Conservation (phyloP, 2,797 vertebrate species). For the Typhlichthys subterraneus region DNA sequence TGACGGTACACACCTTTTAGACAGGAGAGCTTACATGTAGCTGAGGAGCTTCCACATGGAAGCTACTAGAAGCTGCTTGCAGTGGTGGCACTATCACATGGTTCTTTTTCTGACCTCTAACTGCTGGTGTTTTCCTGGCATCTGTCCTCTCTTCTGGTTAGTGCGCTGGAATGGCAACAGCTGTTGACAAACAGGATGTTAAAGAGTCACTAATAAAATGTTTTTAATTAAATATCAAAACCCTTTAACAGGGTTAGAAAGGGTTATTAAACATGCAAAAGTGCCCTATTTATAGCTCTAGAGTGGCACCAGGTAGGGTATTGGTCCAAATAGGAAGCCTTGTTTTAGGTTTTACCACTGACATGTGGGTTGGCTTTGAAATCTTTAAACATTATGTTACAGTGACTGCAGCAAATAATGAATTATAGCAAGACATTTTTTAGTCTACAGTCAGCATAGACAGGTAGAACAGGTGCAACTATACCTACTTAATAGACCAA, state of each 20-base stretch:
- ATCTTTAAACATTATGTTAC: no score
- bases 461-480: constrained; percentile 1
- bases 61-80: constrained; percentile 59
- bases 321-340: no score
- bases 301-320: no score
- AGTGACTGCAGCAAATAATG: no score
- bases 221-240: no score
- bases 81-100: constrained; percentile 56
- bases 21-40: constrained; percentile 43
- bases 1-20: constrained; percentile 35
- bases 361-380: no score
- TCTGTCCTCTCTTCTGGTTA: neutral
- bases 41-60: constrained; percentile 56
- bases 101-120: constrained; percentile 36
- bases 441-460: neutral
- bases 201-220: no score
- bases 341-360: no score
- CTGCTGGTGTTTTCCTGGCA: neutral
- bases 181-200: neutral
- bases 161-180: neutral
- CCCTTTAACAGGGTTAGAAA: no score
- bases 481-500: no score
- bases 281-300: no score
- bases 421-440: neutral
- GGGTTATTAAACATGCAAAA: no score